Base-by-base conservation (phyloP, 2,797 vertebrate species). In the Sibirionetta formosa region DNA sequence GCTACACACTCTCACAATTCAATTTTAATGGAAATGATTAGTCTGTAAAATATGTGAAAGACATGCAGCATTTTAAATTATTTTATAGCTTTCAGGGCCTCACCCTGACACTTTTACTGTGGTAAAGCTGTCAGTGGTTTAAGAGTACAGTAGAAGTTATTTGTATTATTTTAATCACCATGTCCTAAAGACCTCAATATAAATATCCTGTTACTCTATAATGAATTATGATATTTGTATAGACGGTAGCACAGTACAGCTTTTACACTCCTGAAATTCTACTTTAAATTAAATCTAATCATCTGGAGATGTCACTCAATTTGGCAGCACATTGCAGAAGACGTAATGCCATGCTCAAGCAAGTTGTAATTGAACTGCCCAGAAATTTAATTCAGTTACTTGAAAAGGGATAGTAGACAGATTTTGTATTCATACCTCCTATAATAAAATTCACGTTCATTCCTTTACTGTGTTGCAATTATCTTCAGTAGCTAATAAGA, bases 381-480 rank as follows among this genome's bases (percentile, higher is more conserved):
- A 93, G 66, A 76, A 93, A 95, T 92, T 35, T 70, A 89, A 79
- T 82, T 79, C 70, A 29, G 9, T 69, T 78, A 40, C 24, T 48
- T 33, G 26, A 81, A 96, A 95, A 82, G 35, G 31, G 69, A 69
- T 26, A 57, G 23, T 40, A 78, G 46, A 8, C 19, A 76, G 31
- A 66, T 85, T 65, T 83, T 84, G 8, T n/a, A 80, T 88, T 94
- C 14, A 11, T 42, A 7, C 19, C 87, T 94, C 50, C 51, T 78
- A 7, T 44, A 82, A 48, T n/a, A 60, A 4, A 81, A 86, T 65
- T 83, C 23, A 42, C 22, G 1, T 78, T 85, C 31, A 40, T 56
- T 78, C 35, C 61, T 57, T 72, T n/a, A 69, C 35, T 85, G 35
- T 64, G 58, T 88, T 93, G 75, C 31, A 93, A 27, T 87, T 89